Base-by-base conservation (phyloP, 1,140 invertebrate species). In the Drosophila chauvacae region DNA sequence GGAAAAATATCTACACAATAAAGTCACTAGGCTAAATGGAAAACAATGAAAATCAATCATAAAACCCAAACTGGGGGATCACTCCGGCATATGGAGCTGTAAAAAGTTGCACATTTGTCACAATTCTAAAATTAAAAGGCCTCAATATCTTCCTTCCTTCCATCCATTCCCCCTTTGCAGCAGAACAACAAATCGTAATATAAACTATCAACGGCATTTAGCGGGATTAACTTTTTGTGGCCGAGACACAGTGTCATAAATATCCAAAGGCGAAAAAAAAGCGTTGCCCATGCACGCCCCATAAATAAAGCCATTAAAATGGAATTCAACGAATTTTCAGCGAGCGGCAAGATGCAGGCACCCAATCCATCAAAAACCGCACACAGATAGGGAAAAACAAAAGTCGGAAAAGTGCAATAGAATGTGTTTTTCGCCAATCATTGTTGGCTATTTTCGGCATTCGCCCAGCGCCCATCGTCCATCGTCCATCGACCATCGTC, bases 121-220 rank as follows among this genome's bases (percentile, higher is more conserved):
- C 70, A 73, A 72, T 72, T 73, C 70, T 73, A 73, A 73, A 73
- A 73, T 73, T 73, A 73, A 73, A 60, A 60, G 20, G 37, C 70
- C 56, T 6, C 30, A 72, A 45, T 60, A 73, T 72, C 45, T 60
- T 35, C 0, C 20, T 37, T 16, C 18, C 51, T 37, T 14, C 18
- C 51, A 37, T 50, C 10, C 42, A 71, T 48, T 58, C 14, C 37
- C 42, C 42, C 26, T 7, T 51, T 35, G 35, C 45, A 51, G 35
- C 44, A 73, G 50, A 81, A 73, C 60, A 81, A 71, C 64, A 71
- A 66, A 63, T 80, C 71, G 73, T 74, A 87, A 83, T 84, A 87
- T 90, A 87, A 87, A 87, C 84, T 87, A 87, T 87, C 82, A 88
- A 76, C 81, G 81, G 85, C 85, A 90, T 88, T 88, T 84, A 88